Base-by-base conservation (phyloP, 2,888 invertebrate genomes). In the Eurois occulta region DNA sequence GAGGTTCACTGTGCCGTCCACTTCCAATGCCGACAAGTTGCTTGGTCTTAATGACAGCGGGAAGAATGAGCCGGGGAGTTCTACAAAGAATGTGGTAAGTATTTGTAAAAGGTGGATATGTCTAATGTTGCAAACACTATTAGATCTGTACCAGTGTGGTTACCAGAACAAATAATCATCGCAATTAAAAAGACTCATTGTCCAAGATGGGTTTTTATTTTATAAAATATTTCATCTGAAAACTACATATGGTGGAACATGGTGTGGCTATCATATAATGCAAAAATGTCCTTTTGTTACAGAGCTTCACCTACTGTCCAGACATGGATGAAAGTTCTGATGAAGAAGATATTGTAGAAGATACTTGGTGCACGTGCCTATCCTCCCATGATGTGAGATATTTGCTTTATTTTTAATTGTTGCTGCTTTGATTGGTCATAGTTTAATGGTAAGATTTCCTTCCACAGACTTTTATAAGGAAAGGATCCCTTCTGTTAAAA, bases 1-100 rank as follows among this genome's bases (percentile, higher is more conserved):
- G 85, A 95, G 94, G 71, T 95, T 95, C 78, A 93, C 90, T 35
- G 95, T 95, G 71, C 95, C 96, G 41, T 96, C 96, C 35, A 96
- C 96, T 0, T 96, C 96, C 1, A 96, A 96, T 81, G 96, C 96
- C 32, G 96, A 96, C 21, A 95, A 94, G 84, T 87, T 96, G 43
- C 91, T 96, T 0, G 96, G 96, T 1, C 92, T 96, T 21, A 92
- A 93, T 80, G 93, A 94, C 68, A 92, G 89, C 41, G 90, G 92
- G 76, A 94, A 92, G 75, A 93, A 86, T 78, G 93, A 92, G 48
- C 88, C 94, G 0, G 88, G 92, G 5, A 92, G 91, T 88, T 92
- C 94, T 28, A 62, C 60, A 18, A 94, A 95, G 80, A 88, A 93
- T 75, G 89, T 91, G 80, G 96, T 95, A 70, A 92, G 93, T 35